Percentiles rank a stretch among this genome's conserved stretches.
Conservation (phyloP, 2,113 vertebrate species). For the Baryphthengus martii region DNA sequence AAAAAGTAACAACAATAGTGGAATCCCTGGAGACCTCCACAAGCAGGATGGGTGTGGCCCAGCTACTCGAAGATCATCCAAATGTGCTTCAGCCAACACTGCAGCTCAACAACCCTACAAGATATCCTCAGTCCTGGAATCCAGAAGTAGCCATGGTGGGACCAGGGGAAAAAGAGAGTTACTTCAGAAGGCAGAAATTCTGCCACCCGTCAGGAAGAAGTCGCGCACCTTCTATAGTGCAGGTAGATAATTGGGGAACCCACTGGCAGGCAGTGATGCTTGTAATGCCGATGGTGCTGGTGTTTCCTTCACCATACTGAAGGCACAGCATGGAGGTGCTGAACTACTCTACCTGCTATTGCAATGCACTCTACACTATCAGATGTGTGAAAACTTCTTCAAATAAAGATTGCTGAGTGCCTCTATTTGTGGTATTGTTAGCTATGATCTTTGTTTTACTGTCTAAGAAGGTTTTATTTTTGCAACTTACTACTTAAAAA, state of each 20-base stretch:
- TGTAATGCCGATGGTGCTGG: background rate
- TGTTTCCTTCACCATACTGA: background rate
- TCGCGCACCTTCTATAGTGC: conserved; percentile 86
- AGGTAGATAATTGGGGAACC: conserved; percentile 65
- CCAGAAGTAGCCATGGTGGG: conserved; percentile 34
- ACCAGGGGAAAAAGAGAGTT: conserved; percentile 38
- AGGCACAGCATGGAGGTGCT: background rate
- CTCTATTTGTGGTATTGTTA: background rate
- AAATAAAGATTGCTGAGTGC: background rate
- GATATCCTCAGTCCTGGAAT: background rate
- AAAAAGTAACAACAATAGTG: background rate
- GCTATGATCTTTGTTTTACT: background rate
- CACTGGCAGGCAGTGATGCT: background rate
- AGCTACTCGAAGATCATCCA: conserved; percentile 60
- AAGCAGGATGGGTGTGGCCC: conserved; percentile 50
- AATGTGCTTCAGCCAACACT: conserved; percentile 17
- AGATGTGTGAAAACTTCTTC: background rate
- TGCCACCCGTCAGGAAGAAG: conserved; percentile 81
- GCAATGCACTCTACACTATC: background rate
- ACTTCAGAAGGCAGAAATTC: background rate
- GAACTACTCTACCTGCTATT: background rate
- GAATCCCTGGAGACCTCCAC: background rate
- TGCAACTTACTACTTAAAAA: background rate
- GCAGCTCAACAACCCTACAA: conserved; percentile 12
- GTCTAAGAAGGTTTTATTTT: background rate